A percentile compares a stretch with the other conserved stretches of the same genome.
Conservation (phyloP, 2,888 invertebrate genomes). For the Adelphocoris suturalis region DNA sequence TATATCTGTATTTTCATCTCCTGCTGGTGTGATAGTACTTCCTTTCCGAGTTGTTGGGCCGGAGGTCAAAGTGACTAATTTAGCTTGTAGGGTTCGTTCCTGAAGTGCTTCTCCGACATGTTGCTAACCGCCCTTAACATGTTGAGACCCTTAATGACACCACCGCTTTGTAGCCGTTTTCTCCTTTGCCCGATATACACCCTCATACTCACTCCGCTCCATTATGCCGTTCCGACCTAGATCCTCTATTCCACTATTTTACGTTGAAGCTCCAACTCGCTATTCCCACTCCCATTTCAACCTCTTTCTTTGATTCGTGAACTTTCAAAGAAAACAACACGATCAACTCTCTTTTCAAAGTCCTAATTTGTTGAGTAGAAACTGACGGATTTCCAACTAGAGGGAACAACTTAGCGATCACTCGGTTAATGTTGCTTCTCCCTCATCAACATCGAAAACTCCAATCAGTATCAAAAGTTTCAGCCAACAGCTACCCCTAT, state of each 20-base stretch:
- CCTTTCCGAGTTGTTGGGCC: too few species aligned
- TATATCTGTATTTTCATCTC: too few species aligned
- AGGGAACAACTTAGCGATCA: not conserved
- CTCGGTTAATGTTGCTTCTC: not conserved
- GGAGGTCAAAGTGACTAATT: not conserved
- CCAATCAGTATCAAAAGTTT: not conserved
- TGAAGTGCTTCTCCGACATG: not conserved
- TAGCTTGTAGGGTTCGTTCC: slow-evolving; percentile 10
- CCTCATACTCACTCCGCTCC: not conserved
- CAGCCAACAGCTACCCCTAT: not conserved
- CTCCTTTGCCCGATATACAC: slow-evolving; percentile 12
- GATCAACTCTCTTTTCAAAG: not conserved
- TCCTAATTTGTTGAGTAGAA: not conserved
- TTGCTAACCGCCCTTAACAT: slow-evolving; percentile 17
- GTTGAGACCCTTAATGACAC: slow-evolving; percentile 6
- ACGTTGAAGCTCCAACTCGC: not conserved
- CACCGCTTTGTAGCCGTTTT: slow-evolving; percentile 1
- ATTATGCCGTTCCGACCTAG: slow-evolving; percentile 2
- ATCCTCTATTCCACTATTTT: not conserved
- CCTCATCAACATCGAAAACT: not conserved
- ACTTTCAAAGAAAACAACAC: not conserved
- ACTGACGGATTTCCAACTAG: not conserved
- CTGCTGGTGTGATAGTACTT: too few species aligned
- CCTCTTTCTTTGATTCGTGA: slow-evolving; percentile 19
- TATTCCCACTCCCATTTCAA: too few species aligned